A percentile compares a stretch with the other conserved stretches of the same genome.
These are phyloP conservation scores for Listronotus bonariensis DNA, from an alignment of 1,140 invertebrate genomes.

Conservation along the genomic window DNA sequence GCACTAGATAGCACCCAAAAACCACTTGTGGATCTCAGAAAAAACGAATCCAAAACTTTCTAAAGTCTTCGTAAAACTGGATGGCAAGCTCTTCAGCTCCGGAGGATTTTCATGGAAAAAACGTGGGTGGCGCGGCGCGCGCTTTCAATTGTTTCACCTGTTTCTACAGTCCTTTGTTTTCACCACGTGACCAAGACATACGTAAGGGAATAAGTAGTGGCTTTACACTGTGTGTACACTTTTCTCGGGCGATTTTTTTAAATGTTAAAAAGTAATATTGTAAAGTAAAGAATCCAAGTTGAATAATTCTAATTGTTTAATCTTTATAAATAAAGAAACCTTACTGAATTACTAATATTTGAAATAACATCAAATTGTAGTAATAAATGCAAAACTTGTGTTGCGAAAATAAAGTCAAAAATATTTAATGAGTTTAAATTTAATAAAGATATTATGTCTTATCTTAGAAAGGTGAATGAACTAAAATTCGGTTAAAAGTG, in stretches of 20 bases:
- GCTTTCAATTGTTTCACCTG: constrained; percentile 22
- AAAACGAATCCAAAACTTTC: constrained; percentile 22
- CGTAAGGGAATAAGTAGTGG: neutral
- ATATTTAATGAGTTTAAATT: neutral
- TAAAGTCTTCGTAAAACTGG: constrained; percentile 30
- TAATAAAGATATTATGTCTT: neutral
- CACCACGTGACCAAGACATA: constrained; percentile 11
- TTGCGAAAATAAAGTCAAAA: no score
- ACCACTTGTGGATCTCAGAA: constrained; percentile 4
- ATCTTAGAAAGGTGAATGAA: constrained; percentile 24
- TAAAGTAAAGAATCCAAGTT: no score
- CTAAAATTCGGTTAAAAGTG: constrained; percentile 9
- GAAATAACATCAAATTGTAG: no score
- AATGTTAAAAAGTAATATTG: no score
- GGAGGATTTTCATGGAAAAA: constrained; percentile 32
- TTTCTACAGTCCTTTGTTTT: constrained; percentile 8
- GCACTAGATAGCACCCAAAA: neutral
- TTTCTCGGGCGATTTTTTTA: neutral
- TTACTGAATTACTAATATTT: no score
- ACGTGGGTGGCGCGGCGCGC: constrained; percentile 44
- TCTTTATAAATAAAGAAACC: no score
- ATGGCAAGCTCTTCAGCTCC: constrained; percentile 20
- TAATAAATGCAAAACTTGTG: no score
- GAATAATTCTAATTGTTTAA: no score
- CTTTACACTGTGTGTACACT: neutral